A percentile compares a stretch with the other conserved stretches of the same genome.
Conservation (phyloP, 2,113 vertebrate genomes). For the Orthonyx spaldingii region DNA sequence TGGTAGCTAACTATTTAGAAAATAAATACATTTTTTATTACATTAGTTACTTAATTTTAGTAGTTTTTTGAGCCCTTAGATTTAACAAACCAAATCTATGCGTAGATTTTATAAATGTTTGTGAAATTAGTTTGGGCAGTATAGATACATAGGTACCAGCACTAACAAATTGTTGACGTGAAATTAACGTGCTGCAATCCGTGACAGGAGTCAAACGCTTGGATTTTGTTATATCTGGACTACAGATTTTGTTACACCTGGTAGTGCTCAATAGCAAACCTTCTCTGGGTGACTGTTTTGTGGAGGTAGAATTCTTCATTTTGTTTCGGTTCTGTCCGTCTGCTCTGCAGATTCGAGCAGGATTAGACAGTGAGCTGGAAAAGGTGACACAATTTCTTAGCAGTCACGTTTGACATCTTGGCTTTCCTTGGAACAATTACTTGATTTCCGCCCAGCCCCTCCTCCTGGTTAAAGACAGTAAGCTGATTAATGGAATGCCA, state of each 20-base stretch:
- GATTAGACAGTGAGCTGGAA: too few species aligned
- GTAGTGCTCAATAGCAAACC: not conserved
- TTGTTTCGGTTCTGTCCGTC: not conserved
- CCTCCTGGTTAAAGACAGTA: not conserved
- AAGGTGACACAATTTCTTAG: not conserved
- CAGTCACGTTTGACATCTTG: not conserved
- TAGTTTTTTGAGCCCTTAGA: conserved; percentile 7
- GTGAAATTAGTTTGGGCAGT: not conserved
- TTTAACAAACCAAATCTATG: not conserved
- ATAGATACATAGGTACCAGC: not conserved
- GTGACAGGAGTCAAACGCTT: not conserved
- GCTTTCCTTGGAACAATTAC: not conserved
- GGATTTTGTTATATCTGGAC: not conserved
- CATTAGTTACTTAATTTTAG: conserved; percentile 19
- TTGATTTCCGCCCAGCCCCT: not conserved
- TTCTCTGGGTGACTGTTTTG: not conserved
- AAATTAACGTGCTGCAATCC: not conserved
- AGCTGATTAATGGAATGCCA: not conserved
- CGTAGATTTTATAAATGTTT: not conserved
- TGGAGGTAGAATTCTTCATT: not conserved
- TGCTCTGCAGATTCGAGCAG: not conserved
- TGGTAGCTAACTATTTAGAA: conserved; percentile 10
- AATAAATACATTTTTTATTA: not conserved
- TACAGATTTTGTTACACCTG: not conserved
- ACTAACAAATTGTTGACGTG: not conserved